Evolutionary conservation across 1,140 invertebrate species (phyloP).

Genomic region (Leucophenga varia): DNA sequence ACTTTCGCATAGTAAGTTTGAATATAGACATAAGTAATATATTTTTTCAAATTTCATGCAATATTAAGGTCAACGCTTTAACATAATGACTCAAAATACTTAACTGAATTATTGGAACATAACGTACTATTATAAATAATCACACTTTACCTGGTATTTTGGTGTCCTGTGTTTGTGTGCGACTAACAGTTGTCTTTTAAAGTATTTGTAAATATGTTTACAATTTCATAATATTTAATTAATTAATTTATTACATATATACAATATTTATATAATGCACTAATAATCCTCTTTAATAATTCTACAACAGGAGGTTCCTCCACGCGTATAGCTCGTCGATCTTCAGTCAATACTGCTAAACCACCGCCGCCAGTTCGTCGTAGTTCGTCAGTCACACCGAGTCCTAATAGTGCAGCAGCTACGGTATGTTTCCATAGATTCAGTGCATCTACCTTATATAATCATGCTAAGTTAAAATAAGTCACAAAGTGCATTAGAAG

Average conservation of each 20-base stretch:
- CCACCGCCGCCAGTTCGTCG: conserved; percentile 82
- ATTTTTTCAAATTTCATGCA: too few relatives aligned
- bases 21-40: too few relatives aligned
- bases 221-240: background rate
- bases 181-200: conserved; percentile 2
- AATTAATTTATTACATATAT: conserved; percentile 18
- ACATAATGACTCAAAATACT: too few relatives aligned
- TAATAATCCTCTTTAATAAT: conserved; percentile 9
- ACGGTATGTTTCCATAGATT: conserved; percentile 43
- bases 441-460: too few relatives aligned
- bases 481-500: too few relatives aligned
- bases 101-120: background rate
- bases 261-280: background rate
- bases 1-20: too few relatives aligned
- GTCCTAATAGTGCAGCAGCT: conserved; percentile 34
- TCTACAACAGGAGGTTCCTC: conserved; percentile 36
- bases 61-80: too few relatives aligned
- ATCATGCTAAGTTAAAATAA: too few relatives aligned
- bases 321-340: conserved; percentile 48
- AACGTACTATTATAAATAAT: conserved; percentile 5
- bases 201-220: too few relatives aligned
- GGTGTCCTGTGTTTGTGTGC: conserved; percentile 16
- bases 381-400: conserved; percentile 76
- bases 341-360: conserved; percentile 67
- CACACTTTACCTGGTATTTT: conserved; percentile 3